Evolutionary conservation across 1,140 invertebrate species (phyloP).

Genomic region (Lasaia peninsularis): DNA sequence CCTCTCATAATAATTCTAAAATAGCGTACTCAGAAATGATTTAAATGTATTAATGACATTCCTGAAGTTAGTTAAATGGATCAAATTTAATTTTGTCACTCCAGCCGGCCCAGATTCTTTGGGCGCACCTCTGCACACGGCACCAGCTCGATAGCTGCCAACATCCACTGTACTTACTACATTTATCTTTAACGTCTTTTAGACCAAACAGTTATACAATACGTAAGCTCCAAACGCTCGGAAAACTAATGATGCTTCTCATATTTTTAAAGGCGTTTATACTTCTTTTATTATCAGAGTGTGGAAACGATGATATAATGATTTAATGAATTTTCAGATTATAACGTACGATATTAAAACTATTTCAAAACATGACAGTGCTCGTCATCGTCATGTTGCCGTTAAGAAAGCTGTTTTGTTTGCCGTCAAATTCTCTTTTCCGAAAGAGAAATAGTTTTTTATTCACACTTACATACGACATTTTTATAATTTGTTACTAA

Average conservation of each 20-base stretch:
- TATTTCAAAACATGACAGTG: background rate
- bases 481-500: no score
- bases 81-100: constrained; percentile 76
- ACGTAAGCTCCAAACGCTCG: constrained; percentile 1
- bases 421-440: no score
- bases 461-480: no score
- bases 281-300: background rate
- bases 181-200: constrained; percentile 49
- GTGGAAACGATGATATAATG: background rate
- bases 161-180: constrained; percentile 57
- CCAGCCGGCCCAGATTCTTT: constrained; percentile 70
- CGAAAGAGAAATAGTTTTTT: no score
- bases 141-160: constrained; percentile 58
- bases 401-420: background rate
- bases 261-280: constrained; percentile 10
- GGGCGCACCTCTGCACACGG: constrained; percentile 64
- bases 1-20: no score
- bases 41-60: constrained; percentile 41
- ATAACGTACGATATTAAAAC: background rate
- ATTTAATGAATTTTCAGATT: background rate
- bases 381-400: background rate
- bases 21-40: background rate
- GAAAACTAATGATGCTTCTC: constrained; percentile 4
- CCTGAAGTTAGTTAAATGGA: constrained; percentile 58
- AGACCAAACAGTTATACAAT: constrained; percentile 37